These are phyloP conservation scores for Stegodyphus dumicola DNA, from an alignment of 1,140 invertebrate species.

Conservation along the genomic window DNA sequence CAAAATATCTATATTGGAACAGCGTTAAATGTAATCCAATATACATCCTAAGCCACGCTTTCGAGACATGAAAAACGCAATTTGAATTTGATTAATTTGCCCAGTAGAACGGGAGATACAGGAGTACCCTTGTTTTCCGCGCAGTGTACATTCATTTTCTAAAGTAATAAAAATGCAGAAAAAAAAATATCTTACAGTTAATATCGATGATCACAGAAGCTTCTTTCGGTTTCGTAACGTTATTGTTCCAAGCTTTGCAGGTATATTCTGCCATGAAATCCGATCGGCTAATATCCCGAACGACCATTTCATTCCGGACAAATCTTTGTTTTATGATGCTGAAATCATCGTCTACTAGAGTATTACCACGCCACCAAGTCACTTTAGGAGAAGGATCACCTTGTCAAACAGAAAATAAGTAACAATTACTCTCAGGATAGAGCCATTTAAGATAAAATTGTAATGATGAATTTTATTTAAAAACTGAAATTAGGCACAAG, in stretches of 20 bases:
- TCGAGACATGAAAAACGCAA: too few relatives aligned
- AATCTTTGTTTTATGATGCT: conserved; percentile 47
- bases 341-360: conserved; percentile 81
- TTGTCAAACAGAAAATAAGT: conserved; percentile 66
- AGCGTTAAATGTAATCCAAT: too few relatives aligned
- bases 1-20: too few relatives aligned
- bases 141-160: conserved; percentile 56
- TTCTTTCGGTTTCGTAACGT: conserved; percentile 63
- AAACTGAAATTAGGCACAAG: not conserved
- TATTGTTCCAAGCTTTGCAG: conserved; percentile 74
- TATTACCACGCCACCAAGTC: conserved; percentile 85
- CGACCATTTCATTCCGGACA: conserved; percentile 77
- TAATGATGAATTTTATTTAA: not conserved
- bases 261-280: conserved; percentile 81
- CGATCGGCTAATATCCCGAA: conserved; percentile 79
- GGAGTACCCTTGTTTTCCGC: too few relatives aligned
- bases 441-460: not conserved
- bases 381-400: conserved; percentile 81
- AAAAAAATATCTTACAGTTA: conserved; percentile 64
- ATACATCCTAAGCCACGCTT: too few relatives aligned
- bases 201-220: conserved; percentile 65
- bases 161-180: too few relatives aligned
- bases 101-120: too few relatives aligned
- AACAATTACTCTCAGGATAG: not conserved
- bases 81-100: too few relatives aligned